Conservation (phyloP, 2,888 invertebrate species). For the Schizotus pectinicornis region DNA sequence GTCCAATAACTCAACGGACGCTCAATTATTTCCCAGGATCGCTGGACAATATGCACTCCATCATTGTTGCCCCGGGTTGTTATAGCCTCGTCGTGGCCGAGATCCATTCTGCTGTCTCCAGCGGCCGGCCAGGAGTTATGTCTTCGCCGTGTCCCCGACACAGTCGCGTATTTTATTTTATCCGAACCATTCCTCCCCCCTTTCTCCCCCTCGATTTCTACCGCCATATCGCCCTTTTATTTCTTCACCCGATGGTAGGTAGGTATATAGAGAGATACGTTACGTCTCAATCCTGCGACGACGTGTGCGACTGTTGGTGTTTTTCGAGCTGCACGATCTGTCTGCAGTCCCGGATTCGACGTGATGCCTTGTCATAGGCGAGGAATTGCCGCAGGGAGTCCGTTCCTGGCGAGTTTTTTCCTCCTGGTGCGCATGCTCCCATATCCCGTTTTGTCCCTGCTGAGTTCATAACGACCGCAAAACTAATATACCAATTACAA, state of each 20-base stretch:
- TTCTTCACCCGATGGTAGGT: too few species aligned
- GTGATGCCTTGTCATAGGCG: too few species aligned
- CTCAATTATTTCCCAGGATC: constrained; percentile 31
- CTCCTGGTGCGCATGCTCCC: constrained; percentile 32
- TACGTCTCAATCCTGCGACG: too few species aligned
- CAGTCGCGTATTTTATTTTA: constrained; percentile 23
- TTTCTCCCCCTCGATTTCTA: constrained; percentile 12
- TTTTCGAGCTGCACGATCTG: background rate
- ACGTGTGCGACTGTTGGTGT: too few species aligned
- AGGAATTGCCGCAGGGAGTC: background rate
- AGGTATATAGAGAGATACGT: too few species aligned
- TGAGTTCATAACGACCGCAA: constrained; percentile 57
- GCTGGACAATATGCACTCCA: constrained; percentile 30
- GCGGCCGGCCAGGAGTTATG: constrained; percentile 51
- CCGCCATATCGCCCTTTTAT: constrained; percentile 25
- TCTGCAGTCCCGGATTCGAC: background rate
- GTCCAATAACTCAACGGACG: background rate
- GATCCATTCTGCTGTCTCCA: constrained; percentile 54
- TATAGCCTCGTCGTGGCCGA: constrained; percentile 51
- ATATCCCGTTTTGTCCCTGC: constrained; percentile 41
- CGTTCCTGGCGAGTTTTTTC: constrained; percentile 11
- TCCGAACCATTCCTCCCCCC: constrained; percentile 7
- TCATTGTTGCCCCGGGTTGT: constrained; percentile 39
- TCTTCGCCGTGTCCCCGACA: constrained; percentile 34
- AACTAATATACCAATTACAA: constrained; percentile 59